Evolutionary conservation across 1,140 invertebrate species (phyloP).

Genomic region (Venturia canescens): DNA sequence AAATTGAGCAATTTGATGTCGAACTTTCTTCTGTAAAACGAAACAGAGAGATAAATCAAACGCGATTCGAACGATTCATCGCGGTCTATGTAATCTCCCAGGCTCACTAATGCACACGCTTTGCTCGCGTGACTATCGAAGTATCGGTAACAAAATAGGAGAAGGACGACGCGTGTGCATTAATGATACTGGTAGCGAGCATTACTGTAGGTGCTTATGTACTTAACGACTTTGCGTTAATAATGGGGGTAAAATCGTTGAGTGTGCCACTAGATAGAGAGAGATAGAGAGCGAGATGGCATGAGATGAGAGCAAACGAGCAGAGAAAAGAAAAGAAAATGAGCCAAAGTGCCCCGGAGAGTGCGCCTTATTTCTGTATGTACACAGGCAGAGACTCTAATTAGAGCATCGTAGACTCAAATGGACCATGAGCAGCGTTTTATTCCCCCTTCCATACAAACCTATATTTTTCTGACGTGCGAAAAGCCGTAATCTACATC

Average conservation of each 20-base stretch:
- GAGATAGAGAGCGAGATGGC: no score
- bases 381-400: slow-evolving; percentile 54
- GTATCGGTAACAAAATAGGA: slow-evolving; percentile 56
- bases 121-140: slow-evolving; percentile 53
- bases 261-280: background rate
- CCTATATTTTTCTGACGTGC: background rate
- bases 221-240: slow-evolving; percentile 33
- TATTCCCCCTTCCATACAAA: slow-evolving; percentile 14
- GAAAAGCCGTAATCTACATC: background rate
- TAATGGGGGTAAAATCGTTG: background rate
- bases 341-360: background rate
- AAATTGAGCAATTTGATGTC: no score
- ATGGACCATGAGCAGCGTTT: slow-evolving; percentile 49
- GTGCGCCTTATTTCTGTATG: background rate
- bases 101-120: background rate
- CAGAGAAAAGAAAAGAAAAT: background rate
- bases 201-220: slow-evolving; percentile 17
- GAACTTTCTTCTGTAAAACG: no score
- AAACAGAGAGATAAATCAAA: no score
- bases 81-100: no score
- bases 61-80: no score
- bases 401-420: slow-evolving; percentile 57
- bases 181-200: slow-evolving; percentile 40
- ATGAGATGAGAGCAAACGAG: no score
- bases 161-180: slow-evolving; percentile 36